Percentiles rank a stretch among this genome's conserved stretches.
phyloP scores from a whole-genome alignment of 2,797 vertebrate species.

The Enteromius unitaeniatus region DNA sequence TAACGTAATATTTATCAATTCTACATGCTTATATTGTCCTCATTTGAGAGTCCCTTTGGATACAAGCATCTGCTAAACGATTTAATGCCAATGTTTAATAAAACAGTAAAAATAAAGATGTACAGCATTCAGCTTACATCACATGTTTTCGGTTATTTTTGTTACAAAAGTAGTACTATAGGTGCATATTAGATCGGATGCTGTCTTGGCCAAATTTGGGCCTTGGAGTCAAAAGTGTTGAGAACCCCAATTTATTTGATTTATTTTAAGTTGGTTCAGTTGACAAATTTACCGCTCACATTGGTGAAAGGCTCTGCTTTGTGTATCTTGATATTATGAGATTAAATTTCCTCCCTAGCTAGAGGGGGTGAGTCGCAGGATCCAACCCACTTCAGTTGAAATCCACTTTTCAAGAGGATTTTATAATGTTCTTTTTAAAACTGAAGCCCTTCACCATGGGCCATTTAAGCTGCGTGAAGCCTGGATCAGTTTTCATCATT shows the following conservation, averaged over 20 bases:
- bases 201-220: neutral
- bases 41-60: neutral
- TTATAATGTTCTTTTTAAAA: conserved; percentile 13
- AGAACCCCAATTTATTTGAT: neutral
- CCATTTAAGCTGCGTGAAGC: neutral
- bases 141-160: neutral
- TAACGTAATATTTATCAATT: neutral
- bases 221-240: neutral
- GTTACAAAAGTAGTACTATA: neutral
- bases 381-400: conserved; percentile 10
- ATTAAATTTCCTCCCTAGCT: neutral
- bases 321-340: conserved; percentile 3
- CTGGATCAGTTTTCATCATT: conserved; percentile 21
- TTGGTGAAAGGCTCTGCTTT: neutral
- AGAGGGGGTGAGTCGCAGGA: neutral
- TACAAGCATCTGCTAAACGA: neutral
- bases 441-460: neutral
- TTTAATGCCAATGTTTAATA: neutral
- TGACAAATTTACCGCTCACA: neutral
- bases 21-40: neutral
- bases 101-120: neutral
- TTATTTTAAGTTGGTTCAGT: neutral
- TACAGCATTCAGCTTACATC: neutral
- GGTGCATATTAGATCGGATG: neutral
- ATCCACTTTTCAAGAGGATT: conserved; percentile 18